These are phyloP conservation scores for Mirounga angustirostris DNA, from an alignment of 2,113 vertebrate species.

Conservation along the genomic window DNA sequence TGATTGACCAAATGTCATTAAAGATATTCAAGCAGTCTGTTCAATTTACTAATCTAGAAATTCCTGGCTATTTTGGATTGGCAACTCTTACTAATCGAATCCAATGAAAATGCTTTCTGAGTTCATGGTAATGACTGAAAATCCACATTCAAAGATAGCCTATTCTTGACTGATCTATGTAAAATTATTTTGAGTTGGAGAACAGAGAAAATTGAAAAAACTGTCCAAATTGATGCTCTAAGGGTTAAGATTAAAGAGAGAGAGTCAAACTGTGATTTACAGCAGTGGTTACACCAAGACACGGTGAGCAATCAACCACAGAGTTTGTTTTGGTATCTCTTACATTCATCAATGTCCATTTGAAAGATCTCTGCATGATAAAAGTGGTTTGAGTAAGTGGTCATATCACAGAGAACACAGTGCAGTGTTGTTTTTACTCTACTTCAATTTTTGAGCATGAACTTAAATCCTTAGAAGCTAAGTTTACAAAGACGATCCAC, in stretches of 20 bases:
- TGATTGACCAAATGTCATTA: not conserved
- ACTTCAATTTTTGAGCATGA: slow-evolving; percentile 94
- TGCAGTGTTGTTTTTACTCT: slow-evolving; percentile 96
- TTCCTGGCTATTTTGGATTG: not conserved
- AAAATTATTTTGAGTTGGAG: slow-evolving; percentile 71
- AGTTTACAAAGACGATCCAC: slow-evolving; percentile 88
- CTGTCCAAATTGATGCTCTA: slow-evolving; percentile 92
- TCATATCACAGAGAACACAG: slow-evolving; percentile 94
- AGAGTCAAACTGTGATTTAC: slow-evolving; percentile 93
- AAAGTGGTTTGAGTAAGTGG: slow-evolving; percentile 94
- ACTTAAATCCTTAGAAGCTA: slow-evolving; percentile 86
- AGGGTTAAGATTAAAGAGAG: slow-evolving; percentile 95
- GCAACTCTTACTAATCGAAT: not conserved
- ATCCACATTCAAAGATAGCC: slow-evolving; percentile 94
- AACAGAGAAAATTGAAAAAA: slow-evolving; percentile 94
- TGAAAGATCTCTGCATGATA: slow-evolving; percentile 94
- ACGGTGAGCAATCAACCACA: slow-evolving; percentile 93
- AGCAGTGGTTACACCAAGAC: slow-evolving; percentile 94
- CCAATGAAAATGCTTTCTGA: not conserved
- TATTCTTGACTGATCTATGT: slow-evolving; percentile 93
- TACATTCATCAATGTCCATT: slow-evolving; percentile 94
- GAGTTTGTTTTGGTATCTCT: slow-evolving; percentile 94
- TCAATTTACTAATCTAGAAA: not conserved
- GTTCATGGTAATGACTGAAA: slow-evolving; percentile 83
- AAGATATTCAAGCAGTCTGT: not conserved